Evolutionary conservation across 2,797 vertebrate genomes (phyloP).

Genomic region (Telmatherina bonti): DNA sequence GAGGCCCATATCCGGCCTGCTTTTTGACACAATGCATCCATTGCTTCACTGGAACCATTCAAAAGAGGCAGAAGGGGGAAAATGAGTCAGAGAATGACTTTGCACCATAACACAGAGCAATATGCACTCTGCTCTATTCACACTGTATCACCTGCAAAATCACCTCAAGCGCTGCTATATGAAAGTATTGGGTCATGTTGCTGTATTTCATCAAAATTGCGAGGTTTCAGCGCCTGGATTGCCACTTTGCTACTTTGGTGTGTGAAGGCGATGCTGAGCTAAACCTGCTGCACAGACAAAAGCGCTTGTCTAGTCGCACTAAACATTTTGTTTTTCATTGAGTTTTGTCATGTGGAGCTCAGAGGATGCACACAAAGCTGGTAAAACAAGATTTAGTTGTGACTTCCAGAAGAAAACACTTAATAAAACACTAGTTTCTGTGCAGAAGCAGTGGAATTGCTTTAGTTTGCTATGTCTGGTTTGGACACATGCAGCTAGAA

Average conservation of each 20-base stretch:
- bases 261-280: conserved; percentile 21
- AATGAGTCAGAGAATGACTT: conserved; percentile 43
- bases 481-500: background rate
- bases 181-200: conserved; percentile 39
- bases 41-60: conserved; percentile 67
- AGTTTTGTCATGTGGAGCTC: background rate
- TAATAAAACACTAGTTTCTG: background rate
- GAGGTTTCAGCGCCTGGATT: conserved; percentile 30
- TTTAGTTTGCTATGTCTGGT: background rate
- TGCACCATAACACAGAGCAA: conserved; percentile 31
- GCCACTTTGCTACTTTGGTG: conserved; percentile 45
- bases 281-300: conserved; percentile 25
- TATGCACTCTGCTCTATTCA: conserved; percentile 29
- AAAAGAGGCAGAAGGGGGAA: conserved; percentile 27
- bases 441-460: background rate
- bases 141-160: conserved; percentile 42
- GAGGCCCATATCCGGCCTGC: conserved; percentile 62
- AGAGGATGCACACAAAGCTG: background rate
- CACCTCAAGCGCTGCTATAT: conserved; percentile 32
- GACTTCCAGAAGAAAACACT: background rate
- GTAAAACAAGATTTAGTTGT: background rate
- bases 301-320: background rate
- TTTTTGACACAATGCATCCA: conserved; percentile 68
- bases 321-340: background rate
- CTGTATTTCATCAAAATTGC: conserved; percentile 52